A percentile compares a stretch with the other conserved stretches of the same genome.
Conservation (phyloP, 1,140 invertebrate genomes). For the Papilio polyxenes region DNA sequence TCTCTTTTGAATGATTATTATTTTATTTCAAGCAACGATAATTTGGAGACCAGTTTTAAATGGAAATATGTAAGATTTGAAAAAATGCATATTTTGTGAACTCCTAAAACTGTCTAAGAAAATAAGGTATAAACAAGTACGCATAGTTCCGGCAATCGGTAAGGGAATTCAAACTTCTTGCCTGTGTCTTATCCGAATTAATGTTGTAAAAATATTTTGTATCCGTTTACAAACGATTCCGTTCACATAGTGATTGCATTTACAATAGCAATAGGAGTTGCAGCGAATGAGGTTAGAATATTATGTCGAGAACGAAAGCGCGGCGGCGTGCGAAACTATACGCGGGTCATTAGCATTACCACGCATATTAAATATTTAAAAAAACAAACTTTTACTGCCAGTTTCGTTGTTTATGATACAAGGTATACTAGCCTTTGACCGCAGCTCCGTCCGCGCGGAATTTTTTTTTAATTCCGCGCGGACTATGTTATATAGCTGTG, state of each 20-base stretch:
- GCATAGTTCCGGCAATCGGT: not conserved
- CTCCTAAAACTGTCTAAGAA: too few relatives aligned
- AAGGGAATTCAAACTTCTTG: not conserved
- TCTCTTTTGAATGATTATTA: too few relatives aligned
- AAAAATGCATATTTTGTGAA: too few relatives aligned
- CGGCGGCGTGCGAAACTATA: conserved; percentile 32
- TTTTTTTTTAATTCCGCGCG: too few relatives aligned
- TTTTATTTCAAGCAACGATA: not conserved
- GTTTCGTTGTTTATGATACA: not conserved
- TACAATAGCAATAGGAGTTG: conserved; percentile 24
- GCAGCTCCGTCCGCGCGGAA: too few relatives aligned
- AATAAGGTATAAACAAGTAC: too few relatives aligned
- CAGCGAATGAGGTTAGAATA: conserved; percentile 31
- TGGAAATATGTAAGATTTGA: too few relatives aligned
- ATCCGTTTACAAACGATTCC: conserved; percentile 13
- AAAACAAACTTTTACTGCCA: conserved; percentile 24
- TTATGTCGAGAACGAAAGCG: conserved; percentile 36
- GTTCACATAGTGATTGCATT: conserved; percentile 27
- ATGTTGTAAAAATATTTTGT: not conserved
- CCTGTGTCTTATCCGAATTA: not conserved
- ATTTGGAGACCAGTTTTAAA: not conserved
- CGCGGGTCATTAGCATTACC: conserved; percentile 38
- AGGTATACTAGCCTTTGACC: not conserved
- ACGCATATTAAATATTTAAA: conserved; percentile 21
- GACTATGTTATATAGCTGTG: too few relatives aligned